A percentile compares a stretch with the other conserved stretches of the same genome.
Conservation (phyloP, 1,140 invertebrate genomes). For the Cydia fagiglandana region DNA sequence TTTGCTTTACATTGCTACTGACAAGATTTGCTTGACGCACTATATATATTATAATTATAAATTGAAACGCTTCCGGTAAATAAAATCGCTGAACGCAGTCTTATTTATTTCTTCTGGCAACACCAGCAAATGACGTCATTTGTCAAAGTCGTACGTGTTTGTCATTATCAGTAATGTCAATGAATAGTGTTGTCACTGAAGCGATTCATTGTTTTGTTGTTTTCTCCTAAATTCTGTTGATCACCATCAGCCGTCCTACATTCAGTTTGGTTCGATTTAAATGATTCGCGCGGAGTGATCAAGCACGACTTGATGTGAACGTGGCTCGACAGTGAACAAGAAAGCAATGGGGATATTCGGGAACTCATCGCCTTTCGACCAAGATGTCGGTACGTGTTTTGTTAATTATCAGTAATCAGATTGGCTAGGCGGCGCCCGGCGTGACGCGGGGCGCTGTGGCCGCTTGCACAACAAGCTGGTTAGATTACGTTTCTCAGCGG, state of each 20-base stretch:
- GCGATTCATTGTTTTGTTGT: slow-evolving; percentile 16
- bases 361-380: slow-evolving; percentile 84
- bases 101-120: background rate
- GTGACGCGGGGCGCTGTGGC: background rate
- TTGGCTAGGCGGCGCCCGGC: background rate
- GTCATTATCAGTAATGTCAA: slow-evolving; percentile 12
- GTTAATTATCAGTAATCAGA: slow-evolving; percentile 35
- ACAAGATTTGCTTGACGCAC: too few relatives aligned
- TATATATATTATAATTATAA: too few relatives aligned
- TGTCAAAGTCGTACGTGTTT: slow-evolving; percentile 13
- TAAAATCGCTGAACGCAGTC: background rate
- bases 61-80: too few relatives aligned
- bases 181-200: background rate
- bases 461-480: slow-evolving; percentile 13
- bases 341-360: slow-evolving; percentile 83
- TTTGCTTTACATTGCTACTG: too few relatives aligned
- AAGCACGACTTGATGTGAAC: slow-evolving; percentile 7
- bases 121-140: background rate
- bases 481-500: background rate
- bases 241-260: background rate
- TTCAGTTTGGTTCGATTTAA: background rate
- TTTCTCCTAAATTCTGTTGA: slow-evolving; percentile 5
- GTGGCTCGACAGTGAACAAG: background rate
- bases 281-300: background rate
- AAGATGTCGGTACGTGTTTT: slow-evolving; percentile 84